Evolutionary conservation across 2,797 vertebrate genomes (phyloP).

Genomic region (Merluccius polli): DNA sequence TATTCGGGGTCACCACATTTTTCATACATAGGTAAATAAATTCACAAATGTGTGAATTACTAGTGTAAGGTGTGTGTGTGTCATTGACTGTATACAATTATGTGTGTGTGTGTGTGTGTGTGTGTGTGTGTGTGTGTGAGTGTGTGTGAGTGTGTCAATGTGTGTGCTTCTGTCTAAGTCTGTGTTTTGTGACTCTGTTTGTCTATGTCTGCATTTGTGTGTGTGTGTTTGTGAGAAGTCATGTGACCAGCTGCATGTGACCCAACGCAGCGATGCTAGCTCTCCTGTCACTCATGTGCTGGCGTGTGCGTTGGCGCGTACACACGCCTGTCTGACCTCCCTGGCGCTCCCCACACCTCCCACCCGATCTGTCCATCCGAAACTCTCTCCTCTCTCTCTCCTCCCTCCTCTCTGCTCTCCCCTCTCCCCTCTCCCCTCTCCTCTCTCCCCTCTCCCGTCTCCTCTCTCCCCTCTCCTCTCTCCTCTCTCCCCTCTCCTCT

Average conservation of each 20-base stretch:
- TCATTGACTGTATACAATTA: not conserved
- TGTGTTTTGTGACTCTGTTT: not conserved
- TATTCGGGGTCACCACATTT: no score
- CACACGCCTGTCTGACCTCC: slow-evolving; percentile 26
- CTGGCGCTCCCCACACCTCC: slow-evolving; percentile 16
- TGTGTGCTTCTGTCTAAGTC: not conserved
- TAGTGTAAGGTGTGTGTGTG: not conserved
- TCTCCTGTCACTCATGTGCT: slow-evolving; percentile 41
- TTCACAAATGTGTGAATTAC: not conserved
- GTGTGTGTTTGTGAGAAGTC: slow-evolving; percentile 8
- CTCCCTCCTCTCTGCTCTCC: not conserved
- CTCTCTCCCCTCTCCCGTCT: not conserved
- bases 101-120: not conserved
- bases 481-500: not conserved
- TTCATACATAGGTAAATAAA: not conserved
- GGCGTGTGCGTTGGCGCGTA: slow-evolving; percentile 20
- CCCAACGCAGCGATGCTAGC: slow-evolving; percentile 9
- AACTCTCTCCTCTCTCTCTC: not conserved
- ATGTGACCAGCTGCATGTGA: slow-evolving; percentile 36
- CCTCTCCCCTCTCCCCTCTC: not conserved
- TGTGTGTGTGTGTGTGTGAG: not conserved
- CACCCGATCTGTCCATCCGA: slow-evolving; percentile 28
- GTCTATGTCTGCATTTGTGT: not conserved
- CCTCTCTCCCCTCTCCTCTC: no score
- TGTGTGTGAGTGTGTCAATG: not conserved